These are phyloP conservation scores for Thalassaphorura encarpata DNA, from an alignment of 1,140 invertebrate genomes.

Conservation along the genomic window DNA sequence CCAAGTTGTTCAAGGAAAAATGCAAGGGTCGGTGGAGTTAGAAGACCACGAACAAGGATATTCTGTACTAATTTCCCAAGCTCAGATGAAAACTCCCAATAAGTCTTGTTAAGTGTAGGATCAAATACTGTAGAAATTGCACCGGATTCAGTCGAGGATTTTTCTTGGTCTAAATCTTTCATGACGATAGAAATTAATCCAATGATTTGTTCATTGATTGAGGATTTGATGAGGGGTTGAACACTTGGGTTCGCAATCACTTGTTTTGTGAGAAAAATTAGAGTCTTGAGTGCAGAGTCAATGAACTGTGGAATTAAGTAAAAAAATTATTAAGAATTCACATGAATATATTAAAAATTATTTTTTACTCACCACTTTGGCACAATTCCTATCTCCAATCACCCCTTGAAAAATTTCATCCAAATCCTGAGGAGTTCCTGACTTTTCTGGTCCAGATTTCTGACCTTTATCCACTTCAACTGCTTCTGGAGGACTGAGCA, in stretches of 20 bases:
- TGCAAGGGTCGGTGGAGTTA: conserved; percentile 58
- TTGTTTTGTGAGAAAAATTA: conserved; percentile 27
- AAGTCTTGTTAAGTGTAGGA: conserved; percentile 55
- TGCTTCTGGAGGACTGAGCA: conserved; percentile 37
- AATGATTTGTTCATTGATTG: conserved; percentile 57
- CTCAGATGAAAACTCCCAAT: conserved; percentile 64
- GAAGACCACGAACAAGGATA: conserved; percentile 58
- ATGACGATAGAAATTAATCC: conserved; percentile 70
- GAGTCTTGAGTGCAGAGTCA: conserved; percentile 17
- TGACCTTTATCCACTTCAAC: conserved; percentile 18
- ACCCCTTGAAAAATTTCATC: conserved; percentile 16
- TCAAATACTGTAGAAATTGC: conserved; percentile 65
- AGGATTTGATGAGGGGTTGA: conserved; percentile 15
- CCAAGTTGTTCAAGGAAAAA: conserved; percentile 62
- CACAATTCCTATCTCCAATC: conserved; percentile 22
- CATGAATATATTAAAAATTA: background rate
- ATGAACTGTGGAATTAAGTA: conserved; percentile 22
- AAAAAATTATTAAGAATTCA: no score
- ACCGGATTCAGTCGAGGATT: conserved; percentile 64
- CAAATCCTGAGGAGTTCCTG: conserved; percentile 12
- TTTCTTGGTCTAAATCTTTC: conserved; percentile 74
- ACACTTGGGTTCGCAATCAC: conserved; percentile 18
- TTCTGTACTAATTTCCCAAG: conserved; percentile 75
- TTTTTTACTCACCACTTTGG: conserved; percentile 16
- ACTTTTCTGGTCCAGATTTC: conserved; percentile 11